Percentiles rank a stretch among this genome's conserved stretches.
Conservation (phyloP, 2,888 invertebrate species). For the Pedicia rivosa region DNA sequence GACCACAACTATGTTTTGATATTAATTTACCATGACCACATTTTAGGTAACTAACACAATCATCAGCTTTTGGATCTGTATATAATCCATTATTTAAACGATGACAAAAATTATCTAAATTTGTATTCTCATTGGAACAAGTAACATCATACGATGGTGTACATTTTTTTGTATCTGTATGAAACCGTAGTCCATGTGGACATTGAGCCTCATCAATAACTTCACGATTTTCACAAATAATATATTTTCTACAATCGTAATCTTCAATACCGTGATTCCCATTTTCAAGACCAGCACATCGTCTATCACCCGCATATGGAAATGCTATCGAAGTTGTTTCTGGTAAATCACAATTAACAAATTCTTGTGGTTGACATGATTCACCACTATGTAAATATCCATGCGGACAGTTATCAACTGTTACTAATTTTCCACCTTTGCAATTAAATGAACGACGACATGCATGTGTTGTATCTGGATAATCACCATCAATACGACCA, state of each 20-base stretch:
- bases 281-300: slow-evolving; percentile 19
- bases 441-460: slow-evolving; percentile 37
- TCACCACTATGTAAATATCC: slow-evolving; percentile 36
- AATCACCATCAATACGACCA: slow-evolving; percentile 38
- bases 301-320: slow-evolving; percentile 16
- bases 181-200: slow-evolving; percentile 18
- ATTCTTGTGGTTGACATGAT: slow-evolving; percentile 28
- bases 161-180: slow-evolving; percentile 18
- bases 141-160: slow-evolving; percentile 14
- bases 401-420: slow-evolving; percentile 32
- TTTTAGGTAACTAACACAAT: slow-evolving; percentile 22
- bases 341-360: slow-evolving; percentile 34
- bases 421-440: slow-evolving; percentile 33
- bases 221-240: slow-evolving; percentile 19
- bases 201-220: slow-evolving; percentile 21
- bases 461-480: slow-evolving; percentile 39
- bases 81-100: slow-evolving; percentile 21
- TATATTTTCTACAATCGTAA: slow-evolving; percentile 19
- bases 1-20: slow-evolving; percentile 18
- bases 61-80: slow-evolving; percentile 19
- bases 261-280: slow-evolving; percentile 19
- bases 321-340: slow-evolving; percentile 23
- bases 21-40: slow-evolving; percentile 20
- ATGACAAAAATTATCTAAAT: slow-evolving; percentile 12
- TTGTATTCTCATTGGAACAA: slow-evolving; percentile 9